Base-by-base conservation (phyloP, 2,888 invertebrate genomes). In the Lycaena phlaeas region DNA sequence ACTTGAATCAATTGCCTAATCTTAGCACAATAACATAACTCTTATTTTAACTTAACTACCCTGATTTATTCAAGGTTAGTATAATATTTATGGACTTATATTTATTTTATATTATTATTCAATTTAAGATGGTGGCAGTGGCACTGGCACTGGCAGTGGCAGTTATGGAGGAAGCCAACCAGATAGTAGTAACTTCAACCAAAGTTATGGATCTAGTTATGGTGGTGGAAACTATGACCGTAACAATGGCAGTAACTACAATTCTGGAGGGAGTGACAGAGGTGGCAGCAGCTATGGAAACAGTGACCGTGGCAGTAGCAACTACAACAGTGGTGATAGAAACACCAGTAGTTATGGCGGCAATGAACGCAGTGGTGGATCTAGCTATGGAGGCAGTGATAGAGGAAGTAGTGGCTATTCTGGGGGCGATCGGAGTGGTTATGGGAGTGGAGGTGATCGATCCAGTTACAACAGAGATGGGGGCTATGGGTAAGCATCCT, bases 401-500 rank as follows among this genome's bases (percentile, higher is more conserved):
- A 59, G 79, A 36, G 67, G 75, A 26, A 65, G 75, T 44, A 60
- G 74, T 45, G 68, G 81, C 49, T 74, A 74, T 51, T 71, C 72
- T 14, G 64, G 77, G 51, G 85, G 66, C 56, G 69, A 52, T 12
- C 73, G 86, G 36, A 75, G 85, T 28, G 75, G 81, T 45, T 77
- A 73, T 56, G 77, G 79, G 36, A 75, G 84, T 52, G 76, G 79
- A 53, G 46, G 47, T 43, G 79, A 84, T 57, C 60, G 86, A 45
- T 65, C 81, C 45, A 70, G 85, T 57, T 86, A 78, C 68, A 85
- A 68, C 69, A 86, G 86, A 73, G 87, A 76, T 61, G 75, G 82
- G 40, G 86, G 86, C 65, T 88, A 75, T 73, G 87, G 88, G 88
- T 88, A 70, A 88, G 88, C 78, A 52, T 54, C 14, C 36, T 14